phyloP scores from a whole-genome alignment of 2,888 invertebrate species.

The Campoplex capitator region DNA sequence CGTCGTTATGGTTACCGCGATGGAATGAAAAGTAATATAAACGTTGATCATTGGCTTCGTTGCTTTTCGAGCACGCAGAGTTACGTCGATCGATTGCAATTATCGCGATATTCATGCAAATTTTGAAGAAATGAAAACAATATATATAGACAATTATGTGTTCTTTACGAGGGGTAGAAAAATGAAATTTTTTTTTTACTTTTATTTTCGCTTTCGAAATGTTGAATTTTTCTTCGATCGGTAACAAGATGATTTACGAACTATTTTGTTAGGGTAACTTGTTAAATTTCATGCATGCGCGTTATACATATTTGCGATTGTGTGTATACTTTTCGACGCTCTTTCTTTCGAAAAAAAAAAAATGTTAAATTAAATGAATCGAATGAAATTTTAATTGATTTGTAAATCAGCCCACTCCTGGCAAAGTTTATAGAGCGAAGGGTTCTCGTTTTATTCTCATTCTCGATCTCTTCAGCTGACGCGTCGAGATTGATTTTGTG shows the following conservation, averaged over 20 bases:
- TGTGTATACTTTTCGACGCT: slow-evolving; percentile 5
- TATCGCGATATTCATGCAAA: not conserved
- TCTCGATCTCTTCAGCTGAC: not conserved
- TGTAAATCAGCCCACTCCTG: not conserved
- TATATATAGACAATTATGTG: not conserved
- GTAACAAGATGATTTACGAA: slow-evolving; percentile 19
- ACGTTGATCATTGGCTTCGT: slow-evolving; percentile 52
- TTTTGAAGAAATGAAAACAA: not conserved
- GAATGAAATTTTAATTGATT: slow-evolving; percentile 25
- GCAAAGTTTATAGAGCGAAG: not conserved
- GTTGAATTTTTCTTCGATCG: slow-evolving; percentile 4
- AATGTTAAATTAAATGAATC: not conserved
- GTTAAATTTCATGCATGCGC: slow-evolving; percentile 53
- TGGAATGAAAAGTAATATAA: slow-evolving; percentile 69
- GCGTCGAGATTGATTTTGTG: not conserved
- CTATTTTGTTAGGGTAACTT: slow-evolving; percentile 35
- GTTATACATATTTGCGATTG: slow-evolving; percentile 47
- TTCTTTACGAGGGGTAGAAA: slow-evolving; percentile 32
- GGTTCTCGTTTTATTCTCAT: not conserved
- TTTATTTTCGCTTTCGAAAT: not conserved
- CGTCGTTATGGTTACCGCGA: slow-evolving; percentile 74
- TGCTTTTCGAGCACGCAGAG: slow-evolving; percentile 66
- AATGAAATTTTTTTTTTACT: slow-evolving; percentile 4
- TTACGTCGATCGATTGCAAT: slow-evolving; percentile 14
- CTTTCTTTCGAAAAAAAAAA: not conserved